phyloP scores from a whole-genome alignment of 2,797 vertebrate species.

The Brotula barbata region DNA sequence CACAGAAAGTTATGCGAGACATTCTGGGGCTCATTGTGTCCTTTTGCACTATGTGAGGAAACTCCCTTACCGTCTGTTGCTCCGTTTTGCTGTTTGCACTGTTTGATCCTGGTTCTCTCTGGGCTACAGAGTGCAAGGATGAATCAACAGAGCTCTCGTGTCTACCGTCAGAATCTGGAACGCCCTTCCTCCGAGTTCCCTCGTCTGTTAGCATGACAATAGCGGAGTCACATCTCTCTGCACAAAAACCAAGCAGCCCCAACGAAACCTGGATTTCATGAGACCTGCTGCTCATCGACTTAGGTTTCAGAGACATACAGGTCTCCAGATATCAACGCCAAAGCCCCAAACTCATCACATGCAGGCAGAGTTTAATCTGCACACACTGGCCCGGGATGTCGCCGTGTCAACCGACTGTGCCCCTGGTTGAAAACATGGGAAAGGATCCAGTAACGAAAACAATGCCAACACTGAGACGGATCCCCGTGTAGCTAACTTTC shows the following conservation, averaged over 20 bases:
- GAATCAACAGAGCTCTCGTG: slow-evolving; percentile 48
- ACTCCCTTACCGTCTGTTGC: slow-evolving; percentile 51
- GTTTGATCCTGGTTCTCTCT: slow-evolving; percentile 31
- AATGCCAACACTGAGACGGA: slow-evolving; percentile 18
- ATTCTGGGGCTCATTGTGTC: slow-evolving; percentile 22
- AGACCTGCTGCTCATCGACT: slow-evolving; percentile 60
- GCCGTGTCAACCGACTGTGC: slow-evolving; percentile 21
- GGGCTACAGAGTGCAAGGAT: slow-evolving; percentile 41
- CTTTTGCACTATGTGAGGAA: slow-evolving; percentile 25
- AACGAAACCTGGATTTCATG: slow-evolving; percentile 53
- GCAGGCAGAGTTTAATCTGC: slow-evolving; percentile 37
- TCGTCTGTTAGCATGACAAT: slow-evolving; percentile 57
- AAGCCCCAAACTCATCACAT: slow-evolving; percentile 66
- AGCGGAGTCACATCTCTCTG: slow-evolving; percentile 44
- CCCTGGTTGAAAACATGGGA: slow-evolving; percentile 34
- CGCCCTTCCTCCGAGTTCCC: slow-evolving; percentile 24
- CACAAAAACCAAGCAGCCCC: slow-evolving; percentile 43
- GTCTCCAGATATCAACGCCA: slow-evolving; percentile 51
- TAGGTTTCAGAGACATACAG: slow-evolving; percentile 52
- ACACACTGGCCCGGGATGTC: slow-evolving; percentile 47
- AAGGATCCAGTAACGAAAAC: slow-evolving; percentile 43
- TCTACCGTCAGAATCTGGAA: slow-evolving; percentile 53
- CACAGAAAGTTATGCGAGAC: slow-evolving; percentile 29
- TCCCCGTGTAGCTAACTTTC: slow-evolving; percentile 27
- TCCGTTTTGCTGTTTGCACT: slow-evolving; percentile 46